phyloP scores from a whole-genome alignment of 2,113 vertebrate species.

The Trematomus loennbergii region DNA sequence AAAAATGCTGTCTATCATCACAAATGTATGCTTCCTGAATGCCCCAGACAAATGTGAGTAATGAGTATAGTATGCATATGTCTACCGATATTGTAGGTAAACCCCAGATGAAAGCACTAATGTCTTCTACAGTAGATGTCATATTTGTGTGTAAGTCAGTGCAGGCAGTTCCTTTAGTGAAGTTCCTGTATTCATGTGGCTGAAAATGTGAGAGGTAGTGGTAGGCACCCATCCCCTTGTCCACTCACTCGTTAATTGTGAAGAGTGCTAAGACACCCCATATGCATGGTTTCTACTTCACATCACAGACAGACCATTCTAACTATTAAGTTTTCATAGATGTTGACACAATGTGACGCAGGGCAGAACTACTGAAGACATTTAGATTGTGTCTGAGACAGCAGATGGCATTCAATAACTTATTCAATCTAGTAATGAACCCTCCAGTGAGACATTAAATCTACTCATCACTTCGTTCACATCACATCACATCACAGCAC shows the following conservation, averaged over 20 bases:
- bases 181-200: slow-evolving; percentile 17
- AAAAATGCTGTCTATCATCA: background rate
- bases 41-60: slow-evolving; percentile 7
- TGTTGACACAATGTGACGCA: slow-evolving; percentile 20
- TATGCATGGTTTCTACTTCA: slow-evolving; percentile 27
- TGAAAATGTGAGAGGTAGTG: slow-evolving; percentile 15
- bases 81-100: slow-evolving; percentile 8
- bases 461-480: slow-evolving; percentile 33
- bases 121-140: slow-evolving; percentile 52
- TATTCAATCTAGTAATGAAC: slow-evolving; percentile 12
- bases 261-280: slow-evolving; percentile 48
- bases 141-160: slow-evolving; percentile 28
- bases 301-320: slow-evolving; percentile 42
- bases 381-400: slow-evolving; percentile 16
- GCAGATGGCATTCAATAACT: slow-evolving; percentile 29
- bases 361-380: slow-evolving; percentile 19
- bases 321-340: slow-evolving; percentile 30
- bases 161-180: slow-evolving; percentile 37
- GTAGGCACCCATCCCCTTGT: slow-evolving; percentile 25
- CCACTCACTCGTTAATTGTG: slow-evolving; percentile 15
- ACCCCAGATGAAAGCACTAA: slow-evolving; percentile 16
- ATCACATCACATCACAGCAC: slow-evolving; percentile 45
- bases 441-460: slow-evolving; percentile 9
- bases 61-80: slow-evolving; percentile 13
- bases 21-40: slow-evolving; percentile 33